phyloP scores from a whole-genome alignment of 2,113 vertebrate genomes.

The Archocentrus centrarchus region DNA sequence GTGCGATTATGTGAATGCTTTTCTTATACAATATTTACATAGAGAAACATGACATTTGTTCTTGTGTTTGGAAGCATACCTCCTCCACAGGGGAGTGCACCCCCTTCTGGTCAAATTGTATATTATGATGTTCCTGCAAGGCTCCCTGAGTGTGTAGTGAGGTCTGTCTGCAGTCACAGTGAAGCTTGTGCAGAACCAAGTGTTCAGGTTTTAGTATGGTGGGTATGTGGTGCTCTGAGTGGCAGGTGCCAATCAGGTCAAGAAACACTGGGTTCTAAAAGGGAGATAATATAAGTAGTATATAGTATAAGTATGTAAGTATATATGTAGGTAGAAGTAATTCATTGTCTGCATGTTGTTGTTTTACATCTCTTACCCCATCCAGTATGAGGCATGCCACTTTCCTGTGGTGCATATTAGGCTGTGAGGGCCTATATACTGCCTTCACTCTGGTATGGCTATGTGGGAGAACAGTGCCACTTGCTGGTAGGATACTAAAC shows the following conservation, averaged over 20 bases:
- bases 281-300: neutral
- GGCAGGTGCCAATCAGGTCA: slow-evolving; percentile 92
- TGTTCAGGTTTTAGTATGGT: slow-evolving; percentile 83
- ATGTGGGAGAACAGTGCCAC: slow-evolving; percentile 81
- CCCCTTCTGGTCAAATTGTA: slow-evolving; percentile 74
- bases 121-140: slow-evolving; percentile 79
- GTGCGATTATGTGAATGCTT: neutral
- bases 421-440: slow-evolving; percentile 82
- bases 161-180: slow-evolving; percentile 78
- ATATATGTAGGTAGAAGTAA: neutral
- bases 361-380: slow-evolving; percentile 78
- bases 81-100: slow-evolving; percentile 66
- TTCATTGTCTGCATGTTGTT: neutral
- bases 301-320: too few relatives aligned
- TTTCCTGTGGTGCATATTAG: slow-evolving; percentile 86
- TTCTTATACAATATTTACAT: neutral
- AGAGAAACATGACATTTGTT: neutral
- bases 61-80: slow-evolving; percentile 14
- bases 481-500: slow-evolving; percentile 84
- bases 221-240: slow-evolving; percentile 85
- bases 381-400: slow-evolving; percentile 90
- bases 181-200: slow-evolving; percentile 79
- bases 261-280: slow-evolving; percentile 88
- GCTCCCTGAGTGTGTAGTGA: slow-evolving; percentile 76
- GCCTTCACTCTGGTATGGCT: slow-evolving; percentile 76